Base-by-base conservation (phyloP, 2,888 invertebrate genomes). In the Tipula lateralis region DNA sequence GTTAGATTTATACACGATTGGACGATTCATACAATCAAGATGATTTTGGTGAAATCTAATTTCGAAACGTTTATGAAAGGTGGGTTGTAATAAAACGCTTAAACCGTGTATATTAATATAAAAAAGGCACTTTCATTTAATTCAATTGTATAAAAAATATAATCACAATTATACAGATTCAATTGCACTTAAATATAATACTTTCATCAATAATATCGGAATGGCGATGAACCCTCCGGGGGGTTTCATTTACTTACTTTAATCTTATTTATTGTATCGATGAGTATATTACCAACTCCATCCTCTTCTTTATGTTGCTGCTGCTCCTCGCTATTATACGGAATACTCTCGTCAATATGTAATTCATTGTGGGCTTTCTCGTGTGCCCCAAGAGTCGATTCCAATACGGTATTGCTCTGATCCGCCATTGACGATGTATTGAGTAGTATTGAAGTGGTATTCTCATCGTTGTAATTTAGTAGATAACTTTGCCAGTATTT, bases 401-500 rank as follows among this genome's bases (percentile, higher is more conserved):
- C 29, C n/a, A 19, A 50, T 30, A 44, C 85, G 39, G 85, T 84
- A 30, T 86, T 86, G 30, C 82, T 82, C n/a, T 82, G 29, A 82
- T 82, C 82, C 7, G 86, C 86, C 84, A 86, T 86, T 12, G 86
- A 86, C 84, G 86, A 86, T 83, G 86, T 87, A 83, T 86, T 86
- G 29, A 83, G 39, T 24, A 84, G 80, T 4, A 32, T 30, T 19
- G 83, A 34, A 2, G 86, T 84, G 1, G 86, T 86, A 85, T 86
- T 86, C 85, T 86, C 86, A 50, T 87, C 86, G 83, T 86, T 86
- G 16, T 85, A 84, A 84, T 86, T 86, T 13, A 86, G 86, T 32
- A 87, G 85, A 85, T 87, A 87, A 84, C 86, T 87, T 32, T 86
- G 85, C 86, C 86, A 87, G 83, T 87, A 86, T 85, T 86, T 86